Base-by-base conservation (phyloP, 1,140 invertebrate genomes). In the Drosophila leontia region DNA sequence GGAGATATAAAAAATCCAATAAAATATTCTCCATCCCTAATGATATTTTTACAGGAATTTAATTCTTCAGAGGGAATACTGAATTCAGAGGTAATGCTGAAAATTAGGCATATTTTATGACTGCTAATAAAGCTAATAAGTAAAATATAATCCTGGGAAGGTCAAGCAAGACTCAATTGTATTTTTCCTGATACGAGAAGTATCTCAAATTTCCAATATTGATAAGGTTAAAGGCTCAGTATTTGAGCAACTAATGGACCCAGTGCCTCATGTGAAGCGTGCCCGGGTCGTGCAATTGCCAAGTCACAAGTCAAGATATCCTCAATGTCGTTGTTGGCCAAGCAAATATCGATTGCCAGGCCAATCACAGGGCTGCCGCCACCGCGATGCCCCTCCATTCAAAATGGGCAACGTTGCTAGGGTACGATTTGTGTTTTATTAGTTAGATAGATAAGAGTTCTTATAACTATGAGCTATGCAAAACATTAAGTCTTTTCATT, bases 401-500 rank as follows among this genome's bases (percentile, higher is more conserved):
- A 6, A 65, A 44, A 44, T 23, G 32, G 32, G 13, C 37, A 42
- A 37, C 62, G 61, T 41, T 50, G 29, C 17, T 60, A 32, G 42
- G 56, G 61, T 12, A 64, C 37, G 12, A 35, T 34, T 50, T 34
- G 4, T 39, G 65, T 35, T 57, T 44, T 47, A 57, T 71, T 68
- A 57, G 65, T 47, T 68, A 19, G 50, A 57, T 68, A 57, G 41
- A 68, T 68, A 68, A 29, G 39, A 45, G 37, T 55, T 35, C 41
- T 26, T 17, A 61, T 32, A 69, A 39, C 37, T 56, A 64, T 47
- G 34, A 47, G 64, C 64, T 67, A 64, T 45, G 42, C 64, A 61
- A 55, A 53, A 56, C 41, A 47, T 58, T 23, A 85, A 85, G 82
- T 81, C 82, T 84, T 80, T 72, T 55, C 8, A 50, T 47, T 72